A percentile compares a stretch with the other conserved stretches of the same genome.
These are phyloP conservation scores for Chouioia cunea DNA, from an alignment of 2,888 invertebrate species.

Conservation along the genomic window DNA sequence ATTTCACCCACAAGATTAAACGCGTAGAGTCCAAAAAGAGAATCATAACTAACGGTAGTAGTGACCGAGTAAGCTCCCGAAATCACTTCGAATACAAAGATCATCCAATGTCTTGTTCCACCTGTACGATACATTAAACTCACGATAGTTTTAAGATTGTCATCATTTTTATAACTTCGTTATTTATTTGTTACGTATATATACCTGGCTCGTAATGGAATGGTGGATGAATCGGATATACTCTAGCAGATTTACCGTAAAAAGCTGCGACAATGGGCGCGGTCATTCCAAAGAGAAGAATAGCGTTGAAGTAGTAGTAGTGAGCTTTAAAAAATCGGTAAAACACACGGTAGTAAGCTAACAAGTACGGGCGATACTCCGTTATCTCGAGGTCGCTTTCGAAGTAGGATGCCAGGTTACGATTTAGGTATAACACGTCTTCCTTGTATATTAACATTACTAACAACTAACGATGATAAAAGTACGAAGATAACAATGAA, in stretches of 20 bases:
- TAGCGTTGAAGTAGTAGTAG: not conserved
- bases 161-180: too few relatives aligned
- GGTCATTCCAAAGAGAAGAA: not conserved
- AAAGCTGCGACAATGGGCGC: not conserved
- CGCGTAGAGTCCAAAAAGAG: constrained; percentile 54
- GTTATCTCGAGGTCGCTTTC: not conserved
- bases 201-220: constrained; percentile 40
- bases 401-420: too few relatives aligned
- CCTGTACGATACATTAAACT: constrained; percentile 15
- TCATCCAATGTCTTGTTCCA: constrained; percentile 34
- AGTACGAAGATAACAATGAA: too few relatives aligned
- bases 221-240: not conserved
- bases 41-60: constrained; percentile 50
- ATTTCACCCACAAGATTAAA: constrained; percentile 55
- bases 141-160: not conserved
- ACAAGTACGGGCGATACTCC: not conserved
- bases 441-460: too few relatives aligned
- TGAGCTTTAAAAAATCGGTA: not conserved
- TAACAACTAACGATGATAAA: too few relatives aligned
- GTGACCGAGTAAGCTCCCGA: constrained; percentile 26
- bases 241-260: not conserved
- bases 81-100: constrained; percentile 31
- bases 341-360: not conserved
- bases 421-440: too few relatives aligned
- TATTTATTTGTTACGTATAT: too few relatives aligned